Base-by-base conservation (phyloP, 2,888 invertebrate species). In the Hylaea fasciaria region DNA sequence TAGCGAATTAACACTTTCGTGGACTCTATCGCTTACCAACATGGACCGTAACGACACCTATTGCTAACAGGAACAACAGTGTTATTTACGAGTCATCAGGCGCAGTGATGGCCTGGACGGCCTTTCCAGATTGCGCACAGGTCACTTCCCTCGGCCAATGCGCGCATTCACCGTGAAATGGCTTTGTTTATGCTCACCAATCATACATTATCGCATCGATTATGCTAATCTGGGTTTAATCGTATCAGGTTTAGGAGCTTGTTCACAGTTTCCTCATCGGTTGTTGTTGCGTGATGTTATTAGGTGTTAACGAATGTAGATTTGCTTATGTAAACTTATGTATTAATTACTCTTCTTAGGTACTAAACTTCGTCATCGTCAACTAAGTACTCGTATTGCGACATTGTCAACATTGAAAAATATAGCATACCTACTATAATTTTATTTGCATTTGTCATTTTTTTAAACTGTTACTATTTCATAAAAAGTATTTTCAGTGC, bases 91-190 rank as follows among this genome's bases (percentile, higher is more conserved):
- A 50, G 46, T 46, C 32, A 59, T 13, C 46, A 55, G 13, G 41
- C 41, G 9, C 29, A 16, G 16, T 50, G 17, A 29, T 41, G 22
- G 13, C 17, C 29, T 22, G 45, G 11, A 39, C 17, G 60, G 56
- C 60, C 60, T 61, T 55, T 61, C 17, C 39, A 48, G 44, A 32
- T 35, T 32, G 51, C 39, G 14, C 29, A 40, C 53, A 39, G 53
- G 45, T 53, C 46, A 46, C 39, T n/a, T 40, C 53, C 44, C 35
- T 32, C 44, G 35, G 29, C 0, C 39, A 56, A 52, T 48, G 41
- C 48, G 47, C 22, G 14, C 48, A 47, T 3, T 56, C 56, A 53
- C 56, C 48, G 61, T 57, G 61, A 62, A 62, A 55, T 47, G 7
- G 28, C 47, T 51, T 60, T 55, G 49, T 54, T 53, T 49, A 49